phyloP scores from a whole-genome alignment of 2,888 invertebrate genomes.

The Cyclophora albipunctata region DNA sequence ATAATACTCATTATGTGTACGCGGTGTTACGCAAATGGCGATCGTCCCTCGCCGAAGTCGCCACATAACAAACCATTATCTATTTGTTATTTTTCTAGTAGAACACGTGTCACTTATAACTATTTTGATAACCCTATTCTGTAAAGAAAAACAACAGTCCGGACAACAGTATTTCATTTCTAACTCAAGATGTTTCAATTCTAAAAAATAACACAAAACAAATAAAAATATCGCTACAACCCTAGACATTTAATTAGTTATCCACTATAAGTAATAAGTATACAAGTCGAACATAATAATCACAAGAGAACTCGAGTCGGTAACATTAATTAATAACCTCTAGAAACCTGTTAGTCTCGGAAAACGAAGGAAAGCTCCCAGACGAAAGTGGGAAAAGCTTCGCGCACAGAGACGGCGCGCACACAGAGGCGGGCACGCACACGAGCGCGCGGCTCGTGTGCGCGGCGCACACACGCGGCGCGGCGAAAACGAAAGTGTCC shows the following conservation, averaged over 20 bases:
- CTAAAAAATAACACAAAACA: not conserved
- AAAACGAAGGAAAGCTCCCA: slow-evolving; percentile 66
- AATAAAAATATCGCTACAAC: slow-evolving; percentile 5
- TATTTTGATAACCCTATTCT: not conserved
- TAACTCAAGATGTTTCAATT: slow-evolving; percentile 1
- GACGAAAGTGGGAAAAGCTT: slow-evolving; percentile 71
- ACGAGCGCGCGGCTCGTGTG: slow-evolving; percentile 21
- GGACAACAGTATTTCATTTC: not conserved
- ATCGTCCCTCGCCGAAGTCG: slow-evolving; percentile 35
- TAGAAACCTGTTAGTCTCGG: slow-evolving; percentile 63
- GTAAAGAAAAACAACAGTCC: not conserved
- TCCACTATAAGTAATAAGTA: slow-evolving; percentile 18
- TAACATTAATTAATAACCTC: slow-evolving; percentile 34
- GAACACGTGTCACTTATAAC: slow-evolving; percentile 4
- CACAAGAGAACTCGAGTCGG: slow-evolving; percentile 19
- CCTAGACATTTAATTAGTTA: slow-evolving; percentile 14
- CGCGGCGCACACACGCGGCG: slow-evolving; percentile 32
- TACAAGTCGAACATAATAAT: slow-evolving; percentile 25
- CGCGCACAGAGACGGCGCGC: slow-evolving; percentile 21
- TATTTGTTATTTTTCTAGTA: slow-evolving; percentile 18
- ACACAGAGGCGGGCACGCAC: slow-evolving; percentile 16
- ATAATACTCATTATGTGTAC: slow-evolving; percentile 56
- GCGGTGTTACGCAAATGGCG: slow-evolving; percentile 63
- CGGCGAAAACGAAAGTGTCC: slow-evolving; percentile 75
- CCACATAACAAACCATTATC: not conserved